Base-by-base conservation (phyloP, 2,797 vertebrate genomes). In the Adelosebastes latens region DNA sequence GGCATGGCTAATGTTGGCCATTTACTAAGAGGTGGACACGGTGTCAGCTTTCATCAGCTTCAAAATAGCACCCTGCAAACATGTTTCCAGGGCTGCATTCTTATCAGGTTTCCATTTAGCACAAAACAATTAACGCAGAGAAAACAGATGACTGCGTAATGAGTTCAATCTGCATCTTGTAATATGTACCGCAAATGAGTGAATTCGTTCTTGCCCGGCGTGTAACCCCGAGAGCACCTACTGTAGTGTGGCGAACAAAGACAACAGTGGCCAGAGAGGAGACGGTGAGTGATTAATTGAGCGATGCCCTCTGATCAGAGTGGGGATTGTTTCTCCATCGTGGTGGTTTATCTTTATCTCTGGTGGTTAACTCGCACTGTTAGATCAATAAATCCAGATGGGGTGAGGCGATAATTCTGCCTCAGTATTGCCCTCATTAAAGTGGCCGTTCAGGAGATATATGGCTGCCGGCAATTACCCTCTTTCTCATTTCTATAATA, bases 311-410 rank as follows among this genome's bases (percentile, higher is more conserved):
- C 79, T 89, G 92, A 92, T 92, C 87, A 84, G 84, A 88, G 77
- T 68, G 75, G 69, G 80, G 86, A 89, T 92, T 88, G 90, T 92
- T 91, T 89, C 87, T 91, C 75, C 77, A 87, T 89, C 20, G 11
- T 62, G 72, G 83, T 84, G 84, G 84, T 88, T 93, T 93, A 91
- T 90, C 88, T 88, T 87, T 88, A 89, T 92, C 87, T 86, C 79
- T 75, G 42, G 77, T 80, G 84, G 87, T 89, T 88, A 83, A 88
- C 88, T 93, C 80, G 22, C 81, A 81, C 82, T 77, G 72, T 87
- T 72, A 22, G 79, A 90, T 92, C 92, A 65, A 92, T 95, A 91
- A 92, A 91, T 91, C 89, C 82, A 84, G 77, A 91, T 87, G 82
- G 68, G 82, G 36, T 82, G 60, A 78, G 77, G 77, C 46, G 74